Evolutionary conservation across 2,888 invertebrate species (phyloP), one percentile per base, ranked within the genome.

Genomic region (Apodemia hepburni): DNA sequence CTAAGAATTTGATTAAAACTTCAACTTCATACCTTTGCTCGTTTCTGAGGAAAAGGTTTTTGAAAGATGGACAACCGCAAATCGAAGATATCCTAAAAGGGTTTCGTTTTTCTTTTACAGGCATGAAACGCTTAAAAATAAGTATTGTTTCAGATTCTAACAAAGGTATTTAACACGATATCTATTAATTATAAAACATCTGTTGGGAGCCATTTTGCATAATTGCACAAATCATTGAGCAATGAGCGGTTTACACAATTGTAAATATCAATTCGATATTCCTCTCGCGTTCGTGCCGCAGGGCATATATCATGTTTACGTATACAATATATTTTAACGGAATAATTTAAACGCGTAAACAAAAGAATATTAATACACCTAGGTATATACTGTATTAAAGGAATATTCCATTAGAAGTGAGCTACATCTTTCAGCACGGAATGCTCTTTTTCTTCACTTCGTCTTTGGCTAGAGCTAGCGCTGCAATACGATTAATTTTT

Each of bases 161-260:
- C 18, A 51, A 51, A 17, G 51, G 11, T 22, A 51, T 18, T 51
- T 51, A 51, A 22, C 22, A 51, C 18, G 22, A 18, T 38, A 11
- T 12, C 12, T 38, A 38, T 38, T 11, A 51, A 51, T 51, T 51
- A 18, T 51, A 51, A 51, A 51, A 2, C 22, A 18, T 12, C 22
- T 51, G 18, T 11, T 22, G 22, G 18, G 22, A 11, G 51, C 18
- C 9, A 22, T 51, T 51, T 51, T 51, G 22, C 51, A 51, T 51
- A 51, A 51, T 51, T 51, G 51, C 51, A 11, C 51, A 51, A 51
- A 11, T 51, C 51, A 51, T 51, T 51, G 51, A 18, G 51, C 51
- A 51, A 51, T 51, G 9, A 51, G 18, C 51, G 11, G 17, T 51
- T 51, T 51, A 51, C 22, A 51, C 51, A 51, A 49, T 18, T 51